Percentiles rank a stretch among this genome's conserved stretches.
Conservation (phyloP, 2,888 invertebrate species). For the Coremacera marginata region DNA sequence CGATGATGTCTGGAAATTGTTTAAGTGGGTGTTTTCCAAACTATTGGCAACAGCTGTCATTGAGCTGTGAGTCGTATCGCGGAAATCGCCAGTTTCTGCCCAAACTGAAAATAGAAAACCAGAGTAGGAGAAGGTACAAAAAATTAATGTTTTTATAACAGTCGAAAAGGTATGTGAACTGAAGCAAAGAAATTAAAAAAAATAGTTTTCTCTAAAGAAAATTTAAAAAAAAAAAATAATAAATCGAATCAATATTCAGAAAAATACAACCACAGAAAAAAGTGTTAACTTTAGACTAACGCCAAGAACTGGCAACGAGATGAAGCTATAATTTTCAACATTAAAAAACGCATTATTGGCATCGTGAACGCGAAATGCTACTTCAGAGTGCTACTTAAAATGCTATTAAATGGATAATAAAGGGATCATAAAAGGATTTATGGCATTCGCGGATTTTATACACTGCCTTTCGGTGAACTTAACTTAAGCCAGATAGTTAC, state of each 20-base stretch:
- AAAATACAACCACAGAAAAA: background rate
- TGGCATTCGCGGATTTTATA: slow-evolving; percentile 52
- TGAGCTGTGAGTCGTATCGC: slow-evolving; percentile 83
- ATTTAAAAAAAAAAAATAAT: background rate
- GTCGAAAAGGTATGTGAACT: slow-evolving; percentile 27
- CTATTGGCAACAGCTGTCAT: slow-evolving; percentile 76
- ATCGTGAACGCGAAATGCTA: slow-evolving; percentile 31
- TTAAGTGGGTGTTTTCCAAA: slow-evolving; percentile 76
- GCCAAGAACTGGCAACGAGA: background rate
- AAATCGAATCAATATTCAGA: background rate
- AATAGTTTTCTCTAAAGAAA: no score
- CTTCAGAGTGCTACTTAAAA: slow-evolving; percentile 57
- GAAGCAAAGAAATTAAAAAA: background rate
- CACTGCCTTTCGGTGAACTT: slow-evolving; percentile 33
- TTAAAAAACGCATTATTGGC: slow-evolving; percentile 45
- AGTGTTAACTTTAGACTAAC: slow-evolving; percentile 17
- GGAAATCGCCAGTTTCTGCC: slow-evolving; percentile 90
- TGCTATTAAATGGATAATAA: slow-evolving; percentile 65
- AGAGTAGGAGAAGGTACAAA: slow-evolving; percentile 53
- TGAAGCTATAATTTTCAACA: slow-evolving; percentile 26
- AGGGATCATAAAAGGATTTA: slow-evolving; percentile 68
- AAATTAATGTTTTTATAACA: slow-evolving; percentile 63
- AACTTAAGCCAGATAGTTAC: slow-evolving; percentile 21
- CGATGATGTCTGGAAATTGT: slow-evolving; percentile 77
- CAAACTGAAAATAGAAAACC: slow-evolving; percentile 79